Conservation (phyloP, 2,888 invertebrate species). For the Thymelicus sylvestris region DNA sequence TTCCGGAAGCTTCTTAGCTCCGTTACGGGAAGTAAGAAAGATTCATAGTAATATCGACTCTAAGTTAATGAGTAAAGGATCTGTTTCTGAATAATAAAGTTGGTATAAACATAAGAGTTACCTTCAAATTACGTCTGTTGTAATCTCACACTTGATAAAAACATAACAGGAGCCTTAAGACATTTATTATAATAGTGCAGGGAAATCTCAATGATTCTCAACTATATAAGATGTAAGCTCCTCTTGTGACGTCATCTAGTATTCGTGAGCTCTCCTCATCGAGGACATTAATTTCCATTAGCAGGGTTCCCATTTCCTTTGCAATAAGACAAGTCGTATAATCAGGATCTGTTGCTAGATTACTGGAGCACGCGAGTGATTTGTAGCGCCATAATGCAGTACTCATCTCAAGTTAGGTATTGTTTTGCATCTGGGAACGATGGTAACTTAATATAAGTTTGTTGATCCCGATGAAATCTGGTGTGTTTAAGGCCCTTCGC, state of each 20-base stretch:
- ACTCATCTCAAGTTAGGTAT: constrained; percentile 12
- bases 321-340: constrained; percentile 6
- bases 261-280: neutral
- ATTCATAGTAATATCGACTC: neutral
- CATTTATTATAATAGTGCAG: no score
- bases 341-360: constrained; percentile 17
- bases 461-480: no score
- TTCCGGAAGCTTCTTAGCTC: constrained; percentile 8
- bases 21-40: neutral
- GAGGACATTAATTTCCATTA: constrained; percentile 4
- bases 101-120: no score
- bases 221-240: no score
- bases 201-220: no score
- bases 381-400: constrained; percentile 17
- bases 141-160: no score
- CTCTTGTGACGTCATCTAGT: neutral
- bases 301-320: neutral
- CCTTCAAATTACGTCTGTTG: no score
- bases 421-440: constrained; percentile 16
- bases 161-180: no score
- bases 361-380: constrained; percentile 15
- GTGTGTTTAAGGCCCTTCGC: no score
- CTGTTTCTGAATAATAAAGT: neutral
- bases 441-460: neutral
- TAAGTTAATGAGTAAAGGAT: neutral